A percentile compares a stretch with the other conserved stretches of the same genome.
Conservation (phyloP, 1,140 invertebrate genomes). For the Pseudomyrmex sp. region DNA sequence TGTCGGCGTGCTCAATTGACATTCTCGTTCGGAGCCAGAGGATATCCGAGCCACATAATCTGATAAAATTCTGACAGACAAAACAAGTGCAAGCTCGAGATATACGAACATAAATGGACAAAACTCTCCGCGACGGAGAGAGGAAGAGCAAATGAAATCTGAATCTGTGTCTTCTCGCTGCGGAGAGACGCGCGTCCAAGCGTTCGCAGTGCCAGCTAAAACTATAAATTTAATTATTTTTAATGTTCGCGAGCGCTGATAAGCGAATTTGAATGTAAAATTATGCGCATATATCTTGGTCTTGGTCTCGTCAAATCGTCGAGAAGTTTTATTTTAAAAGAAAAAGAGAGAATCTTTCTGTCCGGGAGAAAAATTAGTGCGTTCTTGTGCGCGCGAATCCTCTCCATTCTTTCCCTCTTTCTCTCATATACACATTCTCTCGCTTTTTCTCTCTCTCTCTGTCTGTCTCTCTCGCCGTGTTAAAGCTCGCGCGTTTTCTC, state of each 20-base stretch:
- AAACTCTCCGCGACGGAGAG: background rate
- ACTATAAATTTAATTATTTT: conserved; percentile 58
- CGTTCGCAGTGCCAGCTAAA: conserved; percentile 26
- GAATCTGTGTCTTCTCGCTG: background rate
- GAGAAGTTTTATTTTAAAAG: background rate
- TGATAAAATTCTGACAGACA: conserved; percentile 47
- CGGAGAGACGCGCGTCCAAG: background rate
- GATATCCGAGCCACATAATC: conserved; percentile 7
- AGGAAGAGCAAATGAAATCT: conserved; percentile 2
- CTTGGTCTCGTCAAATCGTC: background rate
- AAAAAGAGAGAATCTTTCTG: conserved; percentile 15
- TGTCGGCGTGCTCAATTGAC: conserved; percentile 37
- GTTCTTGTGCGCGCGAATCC: background rate
- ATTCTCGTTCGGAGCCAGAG: background rate
- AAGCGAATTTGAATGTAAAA: conserved; percentile 31
- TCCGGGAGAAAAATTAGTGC: conserved; percentile 11
- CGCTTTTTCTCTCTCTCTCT: background rate
- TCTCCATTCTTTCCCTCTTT: background rate
- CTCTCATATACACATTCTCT: too few species aligned
- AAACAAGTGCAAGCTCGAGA: background rate
- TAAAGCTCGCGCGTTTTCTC: background rate
- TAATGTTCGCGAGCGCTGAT: conserved; percentile 17
- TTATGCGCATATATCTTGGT: conserved; percentile 4
- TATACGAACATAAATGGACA: conserved; percentile 14
- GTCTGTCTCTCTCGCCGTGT: too few species aligned